These are phyloP conservation scores for Luperina nickerlii DNA, from an alignment of 2,888 invertebrate species.

Conservation along the genomic window DNA sequence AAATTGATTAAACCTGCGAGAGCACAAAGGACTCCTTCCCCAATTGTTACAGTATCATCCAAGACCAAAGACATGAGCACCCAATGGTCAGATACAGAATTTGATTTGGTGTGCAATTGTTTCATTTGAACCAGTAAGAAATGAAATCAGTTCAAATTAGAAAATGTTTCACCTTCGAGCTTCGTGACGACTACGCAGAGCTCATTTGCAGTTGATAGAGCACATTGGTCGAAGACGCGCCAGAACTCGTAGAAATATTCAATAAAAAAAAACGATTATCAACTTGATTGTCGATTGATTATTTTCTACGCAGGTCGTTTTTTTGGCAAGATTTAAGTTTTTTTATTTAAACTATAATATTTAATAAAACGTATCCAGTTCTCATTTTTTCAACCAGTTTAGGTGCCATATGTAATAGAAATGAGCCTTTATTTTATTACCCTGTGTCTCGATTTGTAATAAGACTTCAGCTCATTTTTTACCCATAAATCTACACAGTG, in stretches of 20 bases:
- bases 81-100: slow-evolving; percentile 79
- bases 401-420: background rate
- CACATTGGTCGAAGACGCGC: slow-evolving; percentile 68
- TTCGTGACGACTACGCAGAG: slow-evolving; percentile 61
- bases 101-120: slow-evolving; percentile 79
- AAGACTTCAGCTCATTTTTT: background rate
- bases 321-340: background rate
- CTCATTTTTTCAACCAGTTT: background rate
- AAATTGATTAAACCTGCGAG: slow-evolving; percentile 75
- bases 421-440: background rate
- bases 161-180: slow-evolving; percentile 66
- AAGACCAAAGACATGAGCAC: slow-evolving; percentile 75
- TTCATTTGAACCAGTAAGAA: slow-evolving; percentile 34
- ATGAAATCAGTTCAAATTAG: slow-evolving; percentile 60
- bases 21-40: slow-evolving; percentile 52
- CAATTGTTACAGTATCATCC: slow-evolving; percentile 60
- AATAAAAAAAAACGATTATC: slow-evolving; percentile 61
- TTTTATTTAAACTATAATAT: slow-evolving; percentile 1
- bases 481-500: background rate
- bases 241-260: slow-evolving; percentile 69
- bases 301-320: background rate
- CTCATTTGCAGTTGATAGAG: slow-evolving; percentile 78
- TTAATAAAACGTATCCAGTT: background rate
- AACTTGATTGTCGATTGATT: slow-evolving; percentile 9
- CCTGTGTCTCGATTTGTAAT: too few relatives aligned